Base-by-base conservation (phyloP, 2,888 invertebrate genomes). In the Carcina quercana region DNA sequence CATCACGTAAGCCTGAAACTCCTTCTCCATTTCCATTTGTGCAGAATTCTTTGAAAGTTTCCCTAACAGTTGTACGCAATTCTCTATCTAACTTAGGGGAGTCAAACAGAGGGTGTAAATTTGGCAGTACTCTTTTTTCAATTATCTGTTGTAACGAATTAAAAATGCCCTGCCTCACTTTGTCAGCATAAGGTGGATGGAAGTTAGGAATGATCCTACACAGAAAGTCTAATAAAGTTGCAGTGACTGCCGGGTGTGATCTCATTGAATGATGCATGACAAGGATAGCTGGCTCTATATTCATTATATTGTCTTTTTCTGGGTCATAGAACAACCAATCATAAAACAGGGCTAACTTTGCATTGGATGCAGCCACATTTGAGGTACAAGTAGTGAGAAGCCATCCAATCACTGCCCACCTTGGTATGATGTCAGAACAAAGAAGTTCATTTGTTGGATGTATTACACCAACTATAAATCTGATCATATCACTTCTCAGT, bases 371-470 rank as follows among this genome's bases (percentile, higher is more conserved):
- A 26, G 95, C 94, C 19, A 95, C 94, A 60, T 90, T 91, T 25
- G 94, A 94, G 21, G 95, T 96, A 65, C 95, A 95, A 8, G 95
- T 95, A 25, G 95, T 95, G 35, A 96, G 86, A 5, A 96, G 86
- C 96, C 96, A 96, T 34, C 96, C 95, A 58, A 96, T 96, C 26
- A 96, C 94, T 42, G 96, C 96, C 96, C 96, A 96, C 49, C 96
- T 87, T 46, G 96, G 96, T 70, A 95, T 95, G 66, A 96, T 93
- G 64, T 96, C 96, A n/a, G 96, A 96, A 73, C 95, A 94, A 31
- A 96, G 84, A 28, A 96, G 85, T 74, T 96, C 96, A 74, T 96
- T 96, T 20, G 95, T 92, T 28, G 96, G 96, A 78, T 96, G 96
- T 65, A 97, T 95, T 2, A 95, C 95, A 38, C 95, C 94, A 48